Base-by-base conservation (phyloP, 2,113 vertebrate genomes). In the Petrocephalus zakoni region DNA sequence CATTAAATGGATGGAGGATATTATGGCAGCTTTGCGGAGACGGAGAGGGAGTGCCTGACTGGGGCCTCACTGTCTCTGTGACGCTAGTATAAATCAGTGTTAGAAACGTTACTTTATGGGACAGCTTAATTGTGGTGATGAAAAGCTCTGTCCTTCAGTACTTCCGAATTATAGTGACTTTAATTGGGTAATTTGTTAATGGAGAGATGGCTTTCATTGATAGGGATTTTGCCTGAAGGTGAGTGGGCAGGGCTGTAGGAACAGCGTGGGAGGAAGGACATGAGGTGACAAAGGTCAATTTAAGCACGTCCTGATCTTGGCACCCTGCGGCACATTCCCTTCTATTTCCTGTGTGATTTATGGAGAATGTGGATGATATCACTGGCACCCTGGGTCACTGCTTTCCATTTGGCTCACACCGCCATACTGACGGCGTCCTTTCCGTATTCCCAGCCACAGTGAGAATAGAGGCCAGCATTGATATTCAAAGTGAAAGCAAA, bases 181-280 rank as follows among this genome's bases (percentile, higher is more conserved):
- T 86, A 56, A 86, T 86, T 86, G 25, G 52, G 8, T 55, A 86
- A 55, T 86, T 55, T 55, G 52, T 53, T 86, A 86, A 86, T 86
- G 84, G 51, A 34, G 47, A 34, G 52, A 34, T 55, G 84, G 52
- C 10, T 34, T 34, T 55, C 51, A 56, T 21, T 86, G 84, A 86
- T 52, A 13, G 75, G 25, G 25, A 72, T n/a, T n/a, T 10, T 53
- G 52, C 22, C 64, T 25, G 64, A 72, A 72, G 64, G 64, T 72
- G 64, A 72, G 64, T 72, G 64, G 64, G 21, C 4, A 22, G 46
- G 21, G 22, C 46, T n/a, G 5, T 4, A 0, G 11, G 82, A 85
- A 21, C 22, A n/a, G 46, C 22, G 1, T 52, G 46, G 82, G 21
- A 52, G 49, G 72, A 42, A 78, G 6, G 15, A 85, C 11, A 25